Base-by-base conservation (phyloP, 2,797 vertebrate genomes). In the Orestias chungarensis region DNA sequence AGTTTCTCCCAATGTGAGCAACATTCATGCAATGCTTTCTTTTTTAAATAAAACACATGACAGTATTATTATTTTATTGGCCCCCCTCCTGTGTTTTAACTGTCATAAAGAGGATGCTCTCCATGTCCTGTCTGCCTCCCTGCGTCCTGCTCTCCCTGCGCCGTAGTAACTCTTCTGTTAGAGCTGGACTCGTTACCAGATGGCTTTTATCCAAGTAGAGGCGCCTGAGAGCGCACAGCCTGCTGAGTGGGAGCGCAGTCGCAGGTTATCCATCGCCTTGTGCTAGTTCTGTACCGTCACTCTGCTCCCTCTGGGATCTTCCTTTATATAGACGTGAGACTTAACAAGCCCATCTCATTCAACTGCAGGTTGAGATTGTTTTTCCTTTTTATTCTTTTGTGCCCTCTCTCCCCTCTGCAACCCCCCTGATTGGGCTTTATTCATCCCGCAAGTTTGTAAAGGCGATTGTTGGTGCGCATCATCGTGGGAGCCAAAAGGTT, bases 171-270 rank as follows among this genome's bases (percentile, higher is more conserved):
- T 75, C 86, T 65, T 82, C 31, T 80, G 68, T 68, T 79, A 80
- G 83, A 55, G 71, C 81, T 68, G 79, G 64, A 83, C 68, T 89
- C 75, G 86, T 90, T 83, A 85, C 89, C 89, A 90, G 84, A 87
- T 95, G 93, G 93, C 94, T 90, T 66, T 73, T 68, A 46, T 95
- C 94, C 89, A 95, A 93, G 76, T 87, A 72, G 89, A 93, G 94
- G 95, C 90, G 93, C 93, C 89, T 91, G 94, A 94, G 94, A 95
- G 90, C 82, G 83, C 86, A 88, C 82, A 88, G 86, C 92, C 88
- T 71, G 86, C 80, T 91, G 92, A 80, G 88, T 87, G 83, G 89
- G 92, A 91, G 92, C 93, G 93, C 95, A 95, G 89, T 94, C 81
- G 93, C 93, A 89, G 90, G 92, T 89, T 92, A 82, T 92, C 84